A percentile compares a stretch with the other conserved stretches of the same genome.
Evolutionary conservation across 2,113 vertebrate genomes (phyloP).

Genomic region (Eublepharis macularius): DNA sequence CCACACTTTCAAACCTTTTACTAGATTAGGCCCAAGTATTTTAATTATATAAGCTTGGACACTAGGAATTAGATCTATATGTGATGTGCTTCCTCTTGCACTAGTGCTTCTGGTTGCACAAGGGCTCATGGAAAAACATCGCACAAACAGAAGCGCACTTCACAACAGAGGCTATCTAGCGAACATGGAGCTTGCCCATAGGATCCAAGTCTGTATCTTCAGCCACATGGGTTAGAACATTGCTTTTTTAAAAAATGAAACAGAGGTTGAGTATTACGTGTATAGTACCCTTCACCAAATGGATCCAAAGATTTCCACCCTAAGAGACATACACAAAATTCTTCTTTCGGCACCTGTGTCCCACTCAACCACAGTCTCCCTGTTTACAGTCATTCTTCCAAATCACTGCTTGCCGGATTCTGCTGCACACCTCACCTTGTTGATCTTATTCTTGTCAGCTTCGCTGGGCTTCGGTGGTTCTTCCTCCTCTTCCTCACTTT

Average conservation of each 20-base stretch:
- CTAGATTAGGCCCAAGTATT: not conserved
- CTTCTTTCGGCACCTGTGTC: too few species aligned
- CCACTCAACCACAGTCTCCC: not conserved
- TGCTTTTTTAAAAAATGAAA: not conserved
- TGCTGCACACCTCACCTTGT: conserved; percentile 48
- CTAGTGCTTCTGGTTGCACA: too few species aligned
- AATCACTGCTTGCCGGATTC: not conserved
- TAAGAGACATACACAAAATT: not conserved
- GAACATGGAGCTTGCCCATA: too few species aligned
- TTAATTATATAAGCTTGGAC: too few species aligned
- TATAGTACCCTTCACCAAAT: too few species aligned
- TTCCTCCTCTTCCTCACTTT: conserved; percentile 76
- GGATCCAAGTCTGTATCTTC: not conserved
- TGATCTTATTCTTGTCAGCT: conserved; percentile 60
- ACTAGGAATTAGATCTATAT: too few species aligned
- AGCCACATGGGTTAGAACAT: not conserved
- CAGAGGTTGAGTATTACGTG: not conserved
- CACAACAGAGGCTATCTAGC: too few species aligned
- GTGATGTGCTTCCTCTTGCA: too few species aligned
- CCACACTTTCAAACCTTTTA: not conserved
- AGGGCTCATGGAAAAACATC: too few species aligned
- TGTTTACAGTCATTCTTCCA: not conserved
- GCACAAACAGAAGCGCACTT: too few species aligned
- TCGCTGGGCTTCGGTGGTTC: conserved; percentile 51
- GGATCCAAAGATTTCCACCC: not conserved